Evolutionary conservation across 2,113 vertebrate genomes (phyloP), one percentile per base, ranked within the genome.

Genomic region (Pogonocichla stellata): DNA sequence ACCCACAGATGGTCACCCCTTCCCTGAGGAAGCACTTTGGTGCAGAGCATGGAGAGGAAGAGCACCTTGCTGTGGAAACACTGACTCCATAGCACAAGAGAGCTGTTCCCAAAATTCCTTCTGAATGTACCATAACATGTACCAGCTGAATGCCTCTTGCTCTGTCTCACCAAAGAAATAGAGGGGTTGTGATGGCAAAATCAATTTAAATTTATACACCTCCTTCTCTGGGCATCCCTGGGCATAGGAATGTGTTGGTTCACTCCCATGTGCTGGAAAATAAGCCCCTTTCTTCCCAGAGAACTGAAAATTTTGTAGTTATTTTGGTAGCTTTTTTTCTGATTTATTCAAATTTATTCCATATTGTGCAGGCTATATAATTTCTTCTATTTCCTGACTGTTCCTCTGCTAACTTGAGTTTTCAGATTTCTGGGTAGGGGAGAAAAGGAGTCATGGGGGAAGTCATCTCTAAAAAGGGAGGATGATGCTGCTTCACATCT

Each of bases 401-500:
- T 80, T 81, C 42, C 28, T 83, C 47, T 90, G 47, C 29, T 80
- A 88, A 88, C 38, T 66, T 51, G 58, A 86, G 12, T 57, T 80
- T 91, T 88, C 17, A 34, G 22, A 40, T 77, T 90, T 80, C 64
- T 71, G 23, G 10, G 34, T 34, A 54, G 36, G 33, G 74, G 18
- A 26, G 74, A 72, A 88, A 48, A 20, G 58, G 48, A 58, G 19
- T 69, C 20, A 5, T 51, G 64, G 14, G 50, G 17, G 14, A 85
- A 80, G 14, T 33, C 6, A n/a, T 87, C 62, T 80, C 70, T 90
- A 47, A 77, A 91, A 92, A 58, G 50, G 70, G 70, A 74, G 12
- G 81, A 70, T 80, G 66, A 58, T 2, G 8, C 11, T 58, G 28
- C 60, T 38, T 75, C 66, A 54, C 91, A 77, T 94, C 80, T 94